A percentile compares a stretch with the other conserved stretches of the same genome.
Conservation (phyloP, 2,113 vertebrate genomes). For the Genyomyrus donnyi region DNA sequence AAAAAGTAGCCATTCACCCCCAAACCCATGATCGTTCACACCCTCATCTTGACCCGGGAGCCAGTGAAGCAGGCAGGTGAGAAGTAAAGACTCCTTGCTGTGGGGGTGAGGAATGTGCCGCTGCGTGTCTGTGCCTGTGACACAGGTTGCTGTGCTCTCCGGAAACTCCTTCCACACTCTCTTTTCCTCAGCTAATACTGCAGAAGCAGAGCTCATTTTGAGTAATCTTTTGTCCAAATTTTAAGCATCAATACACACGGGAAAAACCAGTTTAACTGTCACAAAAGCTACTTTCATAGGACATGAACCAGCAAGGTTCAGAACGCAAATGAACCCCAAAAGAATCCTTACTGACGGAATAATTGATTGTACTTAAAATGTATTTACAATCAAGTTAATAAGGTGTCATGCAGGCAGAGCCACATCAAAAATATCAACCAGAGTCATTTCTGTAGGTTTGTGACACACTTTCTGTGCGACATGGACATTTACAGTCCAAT, state of each 20-base stretch:
- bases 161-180: neutral
- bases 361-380: neutral
- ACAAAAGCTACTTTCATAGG: neutral
- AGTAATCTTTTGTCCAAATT: neutral
- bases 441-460: neutral
- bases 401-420: neutral
- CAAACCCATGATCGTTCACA: neutral
- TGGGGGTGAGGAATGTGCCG: neutral
- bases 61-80: conserved; percentile 40
- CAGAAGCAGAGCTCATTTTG: neutral
- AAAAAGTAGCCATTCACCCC: conserved; percentile 31
- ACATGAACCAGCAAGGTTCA: neutral
- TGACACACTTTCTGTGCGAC: conserved; percentile 1
- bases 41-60: conserved; percentile 46
- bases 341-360: neutral
- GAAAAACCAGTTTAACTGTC: neutral
- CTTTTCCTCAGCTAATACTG: neutral
- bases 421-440: neutral
- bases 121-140: neutral
- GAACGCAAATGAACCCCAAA: neutral
- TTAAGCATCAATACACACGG: neutral
- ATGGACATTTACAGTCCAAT: neutral
- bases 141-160: neutral
- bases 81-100: conserved; percentile 37
- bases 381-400: neutral